These are phyloP conservation scores for Noctilio leporinus DNA, from an alignment of 2,113 vertebrate species.

Conservation along the genomic window DNA sequence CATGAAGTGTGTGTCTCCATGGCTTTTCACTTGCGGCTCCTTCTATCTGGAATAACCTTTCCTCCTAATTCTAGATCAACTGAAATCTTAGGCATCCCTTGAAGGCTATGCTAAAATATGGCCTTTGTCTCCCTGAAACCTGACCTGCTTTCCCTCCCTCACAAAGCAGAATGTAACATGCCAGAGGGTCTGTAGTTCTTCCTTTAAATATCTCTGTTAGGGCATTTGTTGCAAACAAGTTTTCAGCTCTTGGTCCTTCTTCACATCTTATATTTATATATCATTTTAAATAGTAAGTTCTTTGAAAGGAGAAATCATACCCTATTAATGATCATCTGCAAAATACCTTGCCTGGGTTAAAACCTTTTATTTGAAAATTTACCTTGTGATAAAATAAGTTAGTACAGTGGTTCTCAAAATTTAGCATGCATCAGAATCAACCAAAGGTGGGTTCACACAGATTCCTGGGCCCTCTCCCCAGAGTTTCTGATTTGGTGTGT, in stretches of 20 bases:
- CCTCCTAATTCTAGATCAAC: not conserved
- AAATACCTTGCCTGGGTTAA: not conserved
- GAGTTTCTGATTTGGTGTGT: not conserved
- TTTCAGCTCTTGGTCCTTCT: not conserved
- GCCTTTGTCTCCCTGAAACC: not conserved
- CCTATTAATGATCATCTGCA: not conserved
- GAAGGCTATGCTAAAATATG: not conserved
- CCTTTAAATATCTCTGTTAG: not conserved
- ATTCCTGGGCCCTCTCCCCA: not conserved
- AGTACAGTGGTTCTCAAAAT: not conserved
- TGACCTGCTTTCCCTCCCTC: not conserved
- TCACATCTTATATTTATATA: not conserved
- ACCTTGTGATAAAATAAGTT: not conserved
- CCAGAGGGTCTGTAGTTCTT: not conserved
- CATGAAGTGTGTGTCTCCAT: not conserved
- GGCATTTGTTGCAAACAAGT: not conserved
- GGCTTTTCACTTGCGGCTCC: not conserved
- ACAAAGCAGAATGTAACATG: not conserved
- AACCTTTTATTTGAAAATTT: not conserved
- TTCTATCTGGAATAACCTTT: not conserved
- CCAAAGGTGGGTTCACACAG: not conserved
- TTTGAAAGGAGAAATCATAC: not conserved
- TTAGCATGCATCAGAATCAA: not conserved
- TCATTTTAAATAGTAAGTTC: not conserved
- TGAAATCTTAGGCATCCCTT: not conserved